Evolutionary conservation across 2,797 vertebrate genomes (phyloP).

Genomic region (Syndactyla subalaris): DNA sequence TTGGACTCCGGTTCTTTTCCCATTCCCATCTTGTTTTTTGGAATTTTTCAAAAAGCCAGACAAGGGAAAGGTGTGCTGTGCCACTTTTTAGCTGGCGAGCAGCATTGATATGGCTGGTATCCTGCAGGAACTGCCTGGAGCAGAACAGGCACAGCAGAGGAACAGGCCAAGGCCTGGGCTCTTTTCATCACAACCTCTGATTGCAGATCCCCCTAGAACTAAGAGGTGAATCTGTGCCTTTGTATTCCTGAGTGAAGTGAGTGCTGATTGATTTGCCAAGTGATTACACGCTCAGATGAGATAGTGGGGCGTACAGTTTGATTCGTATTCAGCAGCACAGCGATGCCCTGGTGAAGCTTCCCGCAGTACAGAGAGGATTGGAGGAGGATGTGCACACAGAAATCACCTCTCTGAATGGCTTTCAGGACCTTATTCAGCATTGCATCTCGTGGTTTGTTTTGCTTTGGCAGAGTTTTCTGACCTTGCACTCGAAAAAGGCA

Average conservation of each 20-base stretch:
- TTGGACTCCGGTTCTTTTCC: background rate
- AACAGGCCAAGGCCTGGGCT: background rate
- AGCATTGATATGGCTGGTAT: background rate
- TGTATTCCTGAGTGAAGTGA: constrained; percentile 56
- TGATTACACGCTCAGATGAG: constrained; percentile 63
- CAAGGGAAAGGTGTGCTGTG: background rate
- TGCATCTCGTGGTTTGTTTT: background rate
- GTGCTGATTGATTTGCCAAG: constrained; percentile 63
- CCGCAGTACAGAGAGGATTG: background rate
- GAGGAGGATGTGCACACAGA: background rate
- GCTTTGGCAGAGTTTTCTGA: background rate
- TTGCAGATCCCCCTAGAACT: constrained; percentile 26
- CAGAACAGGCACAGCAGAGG: background rate
- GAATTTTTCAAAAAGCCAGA: background rate
- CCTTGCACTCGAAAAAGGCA: background rate
- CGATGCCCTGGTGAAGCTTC: background rate
- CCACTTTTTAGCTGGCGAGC: background rate
- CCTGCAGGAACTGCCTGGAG: constrained; percentile 1
- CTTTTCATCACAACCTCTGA: constrained; percentile 4
- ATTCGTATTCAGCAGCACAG: constrained; percentile 26
- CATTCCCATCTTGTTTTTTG: background rate
- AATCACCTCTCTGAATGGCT: background rate
- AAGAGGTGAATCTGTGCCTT: constrained; percentile 46
- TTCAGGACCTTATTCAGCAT: background rate
- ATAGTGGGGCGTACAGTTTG: constrained; percentile 19